Evolutionary conservation across 2,797 vertebrate species (phyloP), one percentile per base, ranked within the genome.

Genomic region (Coregonus suidteri): DNA sequence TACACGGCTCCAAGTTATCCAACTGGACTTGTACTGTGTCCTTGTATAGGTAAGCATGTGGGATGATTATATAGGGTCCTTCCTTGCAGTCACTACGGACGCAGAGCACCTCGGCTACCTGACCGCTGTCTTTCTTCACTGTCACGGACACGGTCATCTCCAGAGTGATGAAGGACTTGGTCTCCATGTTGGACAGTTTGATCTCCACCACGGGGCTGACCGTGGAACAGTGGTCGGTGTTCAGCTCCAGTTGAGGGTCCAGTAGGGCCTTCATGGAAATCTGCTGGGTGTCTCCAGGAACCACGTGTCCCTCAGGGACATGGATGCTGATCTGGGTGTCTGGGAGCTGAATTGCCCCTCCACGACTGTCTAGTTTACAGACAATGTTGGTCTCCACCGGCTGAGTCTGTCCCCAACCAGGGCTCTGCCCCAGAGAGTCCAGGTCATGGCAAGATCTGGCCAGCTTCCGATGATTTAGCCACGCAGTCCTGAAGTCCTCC

Each of bases 371-470:
- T 88, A 99, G 87, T 80, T 94, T 96, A 88, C 97, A 99, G 53
- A 97, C 97, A 0, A 97, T 96, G 83, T 95, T 97, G 0, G 97
- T 98, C 89, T 99, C 98, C 83, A 98, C 95, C 0, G 98, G 97
- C 73, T 99, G 98, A 0, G 98, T 99, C 94, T 99, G 98, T 54
- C 98, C 98, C 98, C 98, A 99, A 0, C 98, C 98, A 0, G 97
- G 98, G 84, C 93, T 99, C 79, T 98, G 97, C 30, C 98, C 98
- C 1, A 99, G 88, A 71, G 97, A 93, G 83, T 98, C 95, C 35
- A 99, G 91, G 86, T 98, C 97, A 0, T 99, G 98, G 88, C 98
- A 99, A 4, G 98, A 99, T 74, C 98, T 92, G 80, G 98, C 96
- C 75, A 99, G 85, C 86, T 99, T 99, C 77, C 98, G 94, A 86